Evolutionary conservation across 2,888 invertebrate genomes (phyloP).

Genomic region (Napeogenes inachia): DNA sequence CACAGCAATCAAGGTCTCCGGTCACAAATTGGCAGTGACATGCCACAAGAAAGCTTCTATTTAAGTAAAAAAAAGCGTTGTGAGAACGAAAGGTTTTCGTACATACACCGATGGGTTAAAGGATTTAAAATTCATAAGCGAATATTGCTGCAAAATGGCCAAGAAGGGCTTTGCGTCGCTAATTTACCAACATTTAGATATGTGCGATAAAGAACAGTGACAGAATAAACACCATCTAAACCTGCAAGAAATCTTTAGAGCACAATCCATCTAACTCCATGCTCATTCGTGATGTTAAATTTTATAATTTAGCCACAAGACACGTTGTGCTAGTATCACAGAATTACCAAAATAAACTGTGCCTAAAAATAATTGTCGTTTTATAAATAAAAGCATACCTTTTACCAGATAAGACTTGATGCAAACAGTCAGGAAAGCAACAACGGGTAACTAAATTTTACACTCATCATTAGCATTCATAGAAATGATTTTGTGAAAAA

Average conservation of each 20-base stretch:
- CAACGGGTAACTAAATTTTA: constrained; percentile 16
- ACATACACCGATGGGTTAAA: constrained; percentile 24
- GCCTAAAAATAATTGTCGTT: constrained; percentile 21
- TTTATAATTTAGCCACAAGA: constrained; percentile 28
- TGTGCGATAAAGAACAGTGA: constrained; percentile 27
- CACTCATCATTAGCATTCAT: constrained; percentile 19
- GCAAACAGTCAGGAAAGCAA: constrained; percentile 25
- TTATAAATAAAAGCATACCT: constrained; percentile 28
- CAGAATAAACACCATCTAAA: constrained; percentile 23
- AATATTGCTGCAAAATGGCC: constrained; percentile 17
- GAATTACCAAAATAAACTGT: constrained; percentile 24
- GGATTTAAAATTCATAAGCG: constrained; percentile 22
- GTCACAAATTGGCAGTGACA: constrained; percentile 22
- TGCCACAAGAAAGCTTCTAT: constrained; percentile 25
- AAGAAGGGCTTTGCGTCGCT: constrained; percentile 22
- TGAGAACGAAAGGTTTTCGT: constrained; percentile 19
- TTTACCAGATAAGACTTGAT: constrained; percentile 23
- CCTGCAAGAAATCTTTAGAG: constrained; percentile 21
- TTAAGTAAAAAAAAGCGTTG: constrained; percentile 20
- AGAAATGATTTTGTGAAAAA: constrained; percentile 12
- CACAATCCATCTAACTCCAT: constrained; percentile 29
- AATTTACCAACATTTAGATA: constrained; percentile 22
- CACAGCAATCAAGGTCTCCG: constrained; percentile 22
- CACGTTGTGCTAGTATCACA: constrained; percentile 25
- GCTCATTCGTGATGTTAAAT: constrained; percentile 24